phyloP scores from a whole-genome alignment of 1,140 invertebrate genomes.

The Chlorops oryzae region DNA sequence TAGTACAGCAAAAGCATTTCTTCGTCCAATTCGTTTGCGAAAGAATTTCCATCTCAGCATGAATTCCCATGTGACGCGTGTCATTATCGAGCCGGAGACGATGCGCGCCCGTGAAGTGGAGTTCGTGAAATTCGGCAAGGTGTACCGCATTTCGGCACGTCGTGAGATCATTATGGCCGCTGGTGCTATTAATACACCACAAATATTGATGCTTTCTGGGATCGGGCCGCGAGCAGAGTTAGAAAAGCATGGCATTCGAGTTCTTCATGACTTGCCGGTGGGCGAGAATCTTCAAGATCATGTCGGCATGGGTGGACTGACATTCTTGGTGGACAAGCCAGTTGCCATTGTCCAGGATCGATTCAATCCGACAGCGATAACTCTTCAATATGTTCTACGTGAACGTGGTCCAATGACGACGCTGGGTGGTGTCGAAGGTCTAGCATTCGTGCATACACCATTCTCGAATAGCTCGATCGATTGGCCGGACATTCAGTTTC shows the following conservation, averaged over 20 bases:
- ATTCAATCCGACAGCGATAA: slow-evolving; percentile 66
- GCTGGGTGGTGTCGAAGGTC: slow-evolving; percentile 75
- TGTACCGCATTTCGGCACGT: slow-evolving; percentile 59
- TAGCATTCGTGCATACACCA: slow-evolving; percentile 77
- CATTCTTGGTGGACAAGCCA: slow-evolving; percentile 69
- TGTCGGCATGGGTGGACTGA: slow-evolving; percentile 72
- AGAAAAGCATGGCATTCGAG: slow-evolving; percentile 60
- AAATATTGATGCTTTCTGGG: slow-evolving; percentile 82
- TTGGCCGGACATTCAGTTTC: slow-evolving; percentile 80
- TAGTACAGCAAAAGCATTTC: slow-evolving; percentile 83
- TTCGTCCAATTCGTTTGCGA: slow-evolving; percentile 68
- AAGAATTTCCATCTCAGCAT: slow-evolving; percentile 74
- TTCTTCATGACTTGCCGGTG: slow-evolving; percentile 65
- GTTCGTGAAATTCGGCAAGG: slow-evolving; percentile 63
- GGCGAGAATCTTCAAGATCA: slow-evolving; percentile 78
- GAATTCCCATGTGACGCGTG: slow-evolving; percentile 66
- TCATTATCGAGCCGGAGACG: slow-evolving; percentile 64
- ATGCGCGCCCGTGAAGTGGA: slow-evolving; percentile 70
- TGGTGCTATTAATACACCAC: slow-evolving; percentile 72
- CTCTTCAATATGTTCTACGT: slow-evolving; percentile 70
- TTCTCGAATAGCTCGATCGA: slow-evolving; percentile 66
- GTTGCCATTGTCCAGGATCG: slow-evolving; percentile 69
- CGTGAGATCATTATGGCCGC: slow-evolving; percentile 76
- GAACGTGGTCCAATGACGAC: slow-evolving; percentile 78
- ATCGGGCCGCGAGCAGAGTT: slow-evolving; percentile 75